Base-by-base conservation (phyloP, 2,888 invertebrate genomes). In the Drosophila neonasuta region DNA sequence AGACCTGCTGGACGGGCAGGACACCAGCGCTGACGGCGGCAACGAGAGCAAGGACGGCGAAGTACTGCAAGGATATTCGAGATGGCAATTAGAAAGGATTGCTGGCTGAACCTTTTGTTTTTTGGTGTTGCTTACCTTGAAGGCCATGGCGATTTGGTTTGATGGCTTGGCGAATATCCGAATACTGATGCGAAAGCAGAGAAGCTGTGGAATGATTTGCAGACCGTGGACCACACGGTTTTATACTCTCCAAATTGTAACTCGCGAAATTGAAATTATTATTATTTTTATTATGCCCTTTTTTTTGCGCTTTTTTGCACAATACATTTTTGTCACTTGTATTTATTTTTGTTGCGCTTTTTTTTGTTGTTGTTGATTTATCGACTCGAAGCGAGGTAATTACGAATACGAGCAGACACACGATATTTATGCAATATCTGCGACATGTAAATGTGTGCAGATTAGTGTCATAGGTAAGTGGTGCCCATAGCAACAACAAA, bases 21-120 rank as follows among this genome's bases (percentile, higher is more conserved):
- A 86, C 64, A 29, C 88, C 89, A 45, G 89, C 90, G 68, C 75
- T 87, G 66, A 68, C 88, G 29, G 80, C 72, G 55, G 84, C 84
- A 49, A 88, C 54, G 51, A 89, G 73, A 17, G 89, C 86, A 50
- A 90, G 71, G 50, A 89, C 52, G 45, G 81, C 76, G 46, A 86
- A 55, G 67, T 77, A 86, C 90, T 90, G 67, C 1, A 55, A 44
- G n/a, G 13, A 66, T 49, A 46, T 15, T 29, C 10, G 13, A 39
- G 3, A 17, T 4, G n/a, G 0, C 0, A 1, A 39, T 17, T 13
- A n/a, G 34, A 2, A 20, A 52, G 49, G 29, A 39, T 7, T 24
- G 24, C 24, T 24, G 0, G 6, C 6, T 24, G 24, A 24, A 24
- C 1, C 24, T 6, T 6, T 3, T 2, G n/a, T n/a, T 9, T 10